Evolutionary conservation across 2,797 vertebrate species (phyloP).

Genomic region (Malurus leucopterus): DNA sequence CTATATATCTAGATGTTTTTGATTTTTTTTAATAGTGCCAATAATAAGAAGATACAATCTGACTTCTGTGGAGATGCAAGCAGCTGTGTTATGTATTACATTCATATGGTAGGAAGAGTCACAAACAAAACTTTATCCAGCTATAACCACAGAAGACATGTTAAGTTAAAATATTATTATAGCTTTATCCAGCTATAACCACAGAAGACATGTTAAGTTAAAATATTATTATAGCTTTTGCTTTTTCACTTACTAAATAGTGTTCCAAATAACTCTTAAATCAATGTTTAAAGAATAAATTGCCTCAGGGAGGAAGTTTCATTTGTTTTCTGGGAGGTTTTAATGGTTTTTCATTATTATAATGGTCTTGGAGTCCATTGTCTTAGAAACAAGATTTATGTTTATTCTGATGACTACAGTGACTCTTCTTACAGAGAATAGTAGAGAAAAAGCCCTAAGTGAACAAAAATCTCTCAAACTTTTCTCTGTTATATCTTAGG

Average conservation of each 20-base stretch:
- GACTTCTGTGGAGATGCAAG: background rate
- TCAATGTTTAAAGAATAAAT: background rate
- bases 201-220: background rate
- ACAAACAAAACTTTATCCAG: background rate
- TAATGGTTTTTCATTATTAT: background rate
- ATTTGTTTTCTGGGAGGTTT: background rate
- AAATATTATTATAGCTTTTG: background rate
- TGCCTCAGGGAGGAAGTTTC: background rate
- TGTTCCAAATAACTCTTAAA: background rate
- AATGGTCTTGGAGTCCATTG: background rate
- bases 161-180: background rate
- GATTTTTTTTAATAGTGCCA: background rate
- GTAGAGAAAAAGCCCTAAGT: accelerated
- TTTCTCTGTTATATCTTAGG: background rate
- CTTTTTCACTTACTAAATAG: background rate
- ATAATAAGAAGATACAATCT: background rate
- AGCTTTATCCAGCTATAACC: background rate
- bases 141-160: background rate
- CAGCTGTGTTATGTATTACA: background rate
- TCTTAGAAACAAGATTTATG: background rate
- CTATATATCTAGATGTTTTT: background rate
- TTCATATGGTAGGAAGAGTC: background rate
- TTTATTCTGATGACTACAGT: background rate
- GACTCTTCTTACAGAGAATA: background rate
- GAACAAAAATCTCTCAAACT: background rate